Evolutionary conservation across 2,797 vertebrate genomes (phyloP).

Genomic region (Gobionotothen gibberifrons): DNA sequence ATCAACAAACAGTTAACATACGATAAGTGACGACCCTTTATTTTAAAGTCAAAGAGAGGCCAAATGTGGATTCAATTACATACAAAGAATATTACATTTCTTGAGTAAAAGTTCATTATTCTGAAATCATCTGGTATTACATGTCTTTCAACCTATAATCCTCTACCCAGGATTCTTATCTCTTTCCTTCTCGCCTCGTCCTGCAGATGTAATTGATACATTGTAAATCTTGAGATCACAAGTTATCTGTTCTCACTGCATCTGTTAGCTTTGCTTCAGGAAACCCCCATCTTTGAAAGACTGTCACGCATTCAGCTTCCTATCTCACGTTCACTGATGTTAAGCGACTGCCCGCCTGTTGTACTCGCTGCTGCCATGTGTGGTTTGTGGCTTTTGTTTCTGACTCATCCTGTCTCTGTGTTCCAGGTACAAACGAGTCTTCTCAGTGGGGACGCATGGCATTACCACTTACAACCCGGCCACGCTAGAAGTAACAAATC

Average conservation of each 20-base stretch:
- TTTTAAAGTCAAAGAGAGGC: background rate
- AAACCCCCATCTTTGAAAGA: background rate
- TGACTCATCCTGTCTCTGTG: slow-evolving; percentile 59
- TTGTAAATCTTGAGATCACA: background rate
- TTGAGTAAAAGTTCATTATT: background rate
- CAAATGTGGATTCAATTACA: background rate
- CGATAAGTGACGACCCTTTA: background rate
- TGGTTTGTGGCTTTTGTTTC: slow-evolving; percentile 10
- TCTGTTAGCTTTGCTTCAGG: background rate
- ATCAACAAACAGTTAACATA: background rate
- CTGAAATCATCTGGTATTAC: background rate
- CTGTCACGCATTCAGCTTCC: background rate
- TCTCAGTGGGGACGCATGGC: slow-evolving; percentile 96
- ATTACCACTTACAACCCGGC: slow-evolving; percentile 98
- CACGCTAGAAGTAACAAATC: slow-evolving; percentile 98
- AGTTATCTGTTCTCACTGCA: background rate
- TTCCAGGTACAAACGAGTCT: slow-evolving; percentile 96
- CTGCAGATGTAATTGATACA: background rate
- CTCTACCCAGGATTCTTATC: too few relatives aligned
- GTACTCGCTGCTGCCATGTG: slow-evolving; percentile 28
- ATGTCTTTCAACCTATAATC: background rate
- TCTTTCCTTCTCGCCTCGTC: background rate
- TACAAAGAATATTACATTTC: background rate
- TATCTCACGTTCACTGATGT: slow-evolving; percentile 14
- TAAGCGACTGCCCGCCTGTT: background rate